These are phyloP conservation scores for Crocidura indochinensis DNA, from an alignment of 2,797 vertebrate genomes.

Conservation along the genomic window DNA sequence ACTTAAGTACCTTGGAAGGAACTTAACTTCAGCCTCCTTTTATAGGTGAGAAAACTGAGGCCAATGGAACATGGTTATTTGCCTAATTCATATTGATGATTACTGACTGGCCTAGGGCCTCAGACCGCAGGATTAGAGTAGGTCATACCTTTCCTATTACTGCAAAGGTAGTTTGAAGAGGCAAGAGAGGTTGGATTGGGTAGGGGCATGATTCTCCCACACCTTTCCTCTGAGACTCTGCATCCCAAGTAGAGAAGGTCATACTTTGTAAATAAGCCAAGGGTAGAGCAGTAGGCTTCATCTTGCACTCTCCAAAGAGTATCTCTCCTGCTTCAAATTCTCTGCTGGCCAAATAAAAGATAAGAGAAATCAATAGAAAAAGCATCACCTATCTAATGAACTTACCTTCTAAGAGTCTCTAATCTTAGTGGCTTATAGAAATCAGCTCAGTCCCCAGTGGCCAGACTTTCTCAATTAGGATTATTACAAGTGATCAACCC, in stretches of 20 bases:
- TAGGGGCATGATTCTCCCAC: not conserved
- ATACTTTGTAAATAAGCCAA: not conserved
- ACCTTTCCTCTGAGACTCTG: not conserved
- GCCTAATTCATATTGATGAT: not conserved
- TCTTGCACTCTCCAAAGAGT: not conserved
- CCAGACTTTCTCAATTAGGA: not conserved
- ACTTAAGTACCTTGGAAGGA: not conserved
- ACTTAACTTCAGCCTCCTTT: not conserved
- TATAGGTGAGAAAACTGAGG: conserved; percentile 5
- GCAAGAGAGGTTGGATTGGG: too few relatives aligned
- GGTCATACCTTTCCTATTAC: not conserved
- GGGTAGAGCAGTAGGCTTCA: not conserved
- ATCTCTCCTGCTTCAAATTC: not conserved
- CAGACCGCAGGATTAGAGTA: conserved; percentile 2
- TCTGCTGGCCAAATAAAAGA: too few relatives aligned
- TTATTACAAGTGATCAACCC: not conserved
- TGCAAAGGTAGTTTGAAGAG: not conserved
- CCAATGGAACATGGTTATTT: not conserved
- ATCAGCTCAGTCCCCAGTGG: too few relatives aligned
- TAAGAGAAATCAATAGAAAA: not conserved
- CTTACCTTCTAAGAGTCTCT: too few relatives aligned
- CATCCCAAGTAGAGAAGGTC: too few relatives aligned
- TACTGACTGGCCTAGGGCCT: not conserved
- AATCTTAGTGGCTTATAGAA: too few relatives aligned
- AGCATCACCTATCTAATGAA: too few relatives aligned